Percentiles rank a stretch among this genome's conserved stretches.
Conservation (phyloP, 2,888 invertebrate species). For the Platynereis dumerilii region DNA sequence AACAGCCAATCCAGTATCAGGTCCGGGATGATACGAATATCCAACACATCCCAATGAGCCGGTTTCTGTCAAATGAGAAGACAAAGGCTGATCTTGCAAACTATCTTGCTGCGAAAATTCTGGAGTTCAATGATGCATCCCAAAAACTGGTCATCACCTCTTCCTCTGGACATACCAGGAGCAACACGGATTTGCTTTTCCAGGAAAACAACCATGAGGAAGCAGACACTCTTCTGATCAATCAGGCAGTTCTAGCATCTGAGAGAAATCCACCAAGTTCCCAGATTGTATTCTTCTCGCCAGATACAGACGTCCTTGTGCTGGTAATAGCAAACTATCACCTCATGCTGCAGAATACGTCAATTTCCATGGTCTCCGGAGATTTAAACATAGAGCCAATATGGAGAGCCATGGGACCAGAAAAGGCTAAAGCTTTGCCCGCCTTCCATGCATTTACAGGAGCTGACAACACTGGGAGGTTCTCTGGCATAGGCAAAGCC, state of each 20-base stretch:
- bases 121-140: constrained; percentile 19
- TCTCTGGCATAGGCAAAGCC: constrained; percentile 25
- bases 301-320: background rate
- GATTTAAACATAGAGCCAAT: background rate
- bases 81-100: constrained; percentile 24
- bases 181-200: no score
- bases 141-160: no score
- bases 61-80: constrained; percentile 29
- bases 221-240: no score
- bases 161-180: no score
- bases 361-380: background rate
- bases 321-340: background rate
- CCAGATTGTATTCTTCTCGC: background rate
- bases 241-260: no score
- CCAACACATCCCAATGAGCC: constrained; percentile 21
- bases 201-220: no score
- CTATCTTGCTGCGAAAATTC: constrained; percentile 25
- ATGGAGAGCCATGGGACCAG: constrained; percentile 1
- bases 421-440: constrained; percentile 4
- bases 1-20: constrained; percentile 20
- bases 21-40: constrained; percentile 27
- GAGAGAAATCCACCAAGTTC: background rate
- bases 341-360: background rate
- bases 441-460: constrained; percentile 17
- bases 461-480: constrained; percentile 23